Base-by-base conservation (phyloP, 2,888 invertebrate genomes). In the Aplocera efformata region DNA sequence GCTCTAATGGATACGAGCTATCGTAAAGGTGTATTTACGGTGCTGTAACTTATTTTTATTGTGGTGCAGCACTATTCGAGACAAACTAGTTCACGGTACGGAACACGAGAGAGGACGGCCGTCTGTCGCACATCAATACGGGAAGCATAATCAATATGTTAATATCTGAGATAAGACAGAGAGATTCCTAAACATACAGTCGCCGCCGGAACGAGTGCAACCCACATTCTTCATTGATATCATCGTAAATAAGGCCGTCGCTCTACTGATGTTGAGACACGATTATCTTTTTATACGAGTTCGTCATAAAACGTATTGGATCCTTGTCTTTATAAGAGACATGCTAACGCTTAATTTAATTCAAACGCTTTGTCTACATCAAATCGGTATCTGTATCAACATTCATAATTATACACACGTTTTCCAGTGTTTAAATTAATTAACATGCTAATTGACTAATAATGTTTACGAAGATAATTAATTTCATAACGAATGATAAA, bases 61-160 rank as follows among this genome's bases (percentile, higher is more conserved):
- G 61, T 56, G 59, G 64, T 56, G 54, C 74, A 72, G 60, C 73
- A 62, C 71, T 73, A 67, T 58, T 58, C 50, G 53, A 58, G 56
- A 62, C 58, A 58, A 72, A 69, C 69, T 69, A 71, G 73, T 72
- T 55, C 63, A 62, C 56, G 59, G 54, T 63, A 47, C 52, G 40
- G 51, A 57, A 44, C 47, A 53, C 45, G 52, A 50, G 56, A 56
- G 53, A 57, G 56, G 58, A 53, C 56, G 48, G 60, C 63, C 61
- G 72, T 71, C 72, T 74, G 71, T 77, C 75, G 69, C 76, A 71
- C 73, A 79, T 79, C 79, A 79, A 80, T 79, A 79, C 67, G 69
- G 68, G 70, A 72, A 77, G 75, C 74, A 75, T 72, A 83, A 85
- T 83, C 82, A 80, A 83, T 84, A 83, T 84, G 80, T 79, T 82